Evolutionary conservation across 2,888 invertebrate species (phyloP).

Genomic region (Oxyteleia sp.): DNA sequence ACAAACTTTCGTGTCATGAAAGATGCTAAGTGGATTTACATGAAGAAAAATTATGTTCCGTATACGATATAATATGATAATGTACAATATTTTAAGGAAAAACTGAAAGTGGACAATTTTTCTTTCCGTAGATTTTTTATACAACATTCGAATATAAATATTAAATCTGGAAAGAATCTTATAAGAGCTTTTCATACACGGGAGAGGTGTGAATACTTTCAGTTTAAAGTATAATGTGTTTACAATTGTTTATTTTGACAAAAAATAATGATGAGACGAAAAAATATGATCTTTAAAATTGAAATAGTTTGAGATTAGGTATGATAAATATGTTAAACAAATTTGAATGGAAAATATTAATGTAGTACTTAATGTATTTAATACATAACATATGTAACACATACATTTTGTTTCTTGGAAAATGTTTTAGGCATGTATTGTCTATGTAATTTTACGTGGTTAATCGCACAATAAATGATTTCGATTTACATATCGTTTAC

Average conservation of each 20-base stretch:
- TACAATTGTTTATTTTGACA: constrained; percentile 29
- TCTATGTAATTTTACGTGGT: too few species aligned
- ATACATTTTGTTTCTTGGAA: too few species aligned
- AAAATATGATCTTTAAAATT: too few species aligned
- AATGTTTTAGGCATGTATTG: too few species aligned
- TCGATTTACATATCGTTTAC: too few species aligned
- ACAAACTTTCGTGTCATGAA: constrained; percentile 53
- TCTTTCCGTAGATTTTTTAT: constrained; percentile 20
- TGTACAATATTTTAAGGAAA: constrained; percentile 34
- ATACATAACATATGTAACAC: too few species aligned
- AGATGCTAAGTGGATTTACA: constrained; percentile 57
- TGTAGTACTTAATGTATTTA: too few species aligned
- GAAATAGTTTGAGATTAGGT: too few species aligned
- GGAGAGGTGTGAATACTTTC: constrained; percentile 21
- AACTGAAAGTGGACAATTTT: constrained; percentile 24
- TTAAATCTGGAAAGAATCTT: constrained; percentile 24
- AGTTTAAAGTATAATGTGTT: constrained; percentile 25
- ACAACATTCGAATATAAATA: constrained; percentile 29
- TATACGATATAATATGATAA: constrained; percentile 46
- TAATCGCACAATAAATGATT: too few species aligned
- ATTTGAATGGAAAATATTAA: too few species aligned
- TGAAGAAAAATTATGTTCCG: constrained; percentile 54
- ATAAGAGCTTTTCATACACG: constrained; percentile 17
- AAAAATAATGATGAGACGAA: constrained; percentile 1
- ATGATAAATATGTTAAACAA: too few species aligned